Base-by-base conservation (phyloP, 2,113 vertebrate genomes). In the Leucoraja erinaceus region DNA sequence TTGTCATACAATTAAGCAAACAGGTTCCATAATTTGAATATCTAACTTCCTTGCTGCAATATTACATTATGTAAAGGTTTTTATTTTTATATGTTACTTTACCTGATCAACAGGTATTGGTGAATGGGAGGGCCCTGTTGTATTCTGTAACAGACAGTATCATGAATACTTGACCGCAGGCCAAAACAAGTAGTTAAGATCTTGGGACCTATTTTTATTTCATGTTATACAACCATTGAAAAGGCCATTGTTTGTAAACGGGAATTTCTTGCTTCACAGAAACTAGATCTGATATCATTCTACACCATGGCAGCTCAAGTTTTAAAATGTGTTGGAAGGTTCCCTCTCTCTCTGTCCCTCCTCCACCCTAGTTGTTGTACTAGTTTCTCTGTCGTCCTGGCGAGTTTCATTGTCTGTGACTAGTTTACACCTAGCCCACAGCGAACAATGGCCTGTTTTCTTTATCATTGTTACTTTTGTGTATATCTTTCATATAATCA, bases 191-290 rank as follows among this genome's bases (percentile, higher is more conserved):
- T 47, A 4, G 68, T 54, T 72, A 22, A 31, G 28, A 68, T 72
- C 10, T 70, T 91, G 11, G 66, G 20, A 7, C 38, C 68, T 74
- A 90, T 91, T 91, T 91, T 54, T 38, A 91, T 72, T 91, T 91
- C 33, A 74, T 54, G 20, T 54, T 91, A 10, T 31, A 74, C 33
- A 70, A 91, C 68, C 25, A 22, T 91, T 31, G 31, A 88, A 63
- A 47, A 33, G 16, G 11, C 28, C 1, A 47, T 72, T 91, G 66
- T 91, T 91, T 91, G 38, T 54, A 74, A 91, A 70, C 66, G 14
- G 38, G 66, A 54, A 72, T 91, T 54, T 88, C 59, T 88, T 66
- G 38, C 38, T 72, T 47, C 66, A 54, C 66, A 72, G 63, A 91
- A 72, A 91, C 33, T 68, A 38, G 70, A 91, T 4, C 20, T 0